Conservation (phyloP, 2,113 vertebrate species). For the Macquaria australasica region DNA sequence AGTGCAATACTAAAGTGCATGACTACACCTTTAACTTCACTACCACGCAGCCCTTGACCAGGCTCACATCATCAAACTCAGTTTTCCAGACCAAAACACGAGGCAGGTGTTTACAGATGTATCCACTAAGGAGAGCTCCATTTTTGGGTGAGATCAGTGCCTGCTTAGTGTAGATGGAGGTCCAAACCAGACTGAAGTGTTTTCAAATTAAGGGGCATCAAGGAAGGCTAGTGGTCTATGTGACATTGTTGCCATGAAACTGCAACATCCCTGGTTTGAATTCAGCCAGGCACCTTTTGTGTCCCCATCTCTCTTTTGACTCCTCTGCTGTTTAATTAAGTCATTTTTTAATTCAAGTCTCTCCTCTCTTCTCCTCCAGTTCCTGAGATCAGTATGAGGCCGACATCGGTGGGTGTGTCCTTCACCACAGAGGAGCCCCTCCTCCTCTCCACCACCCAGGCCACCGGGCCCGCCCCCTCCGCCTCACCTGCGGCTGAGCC, state of each 20-base stretch:
- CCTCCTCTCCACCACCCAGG: slow-evolving; percentile 85
- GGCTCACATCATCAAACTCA: not conserved
- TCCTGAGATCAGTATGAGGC: slow-evolving; percentile 72
- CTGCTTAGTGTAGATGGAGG: not conserved
- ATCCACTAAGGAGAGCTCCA: not conserved
- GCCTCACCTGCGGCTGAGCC: slow-evolving; percentile 85
- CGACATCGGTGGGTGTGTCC: slow-evolving; percentile 69
- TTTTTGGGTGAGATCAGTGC: not conserved
- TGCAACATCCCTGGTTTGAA: not conserved
- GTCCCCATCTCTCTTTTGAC: not conserved
- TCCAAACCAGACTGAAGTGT: not conserved
- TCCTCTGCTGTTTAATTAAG: not conserved
- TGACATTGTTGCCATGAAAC: too few relatives aligned
- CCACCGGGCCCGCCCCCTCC: slow-evolving; percentile 83
- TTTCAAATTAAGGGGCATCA: slow-evolving; percentile 4
- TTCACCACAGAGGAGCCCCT: slow-evolving; percentile 83
- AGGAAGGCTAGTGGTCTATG: not conserved
- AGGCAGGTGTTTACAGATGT: not conserved
- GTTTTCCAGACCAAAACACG: not conserved
- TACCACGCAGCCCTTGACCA: not conserved
- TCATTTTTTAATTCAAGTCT: not conserved
- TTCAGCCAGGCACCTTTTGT: not conserved
- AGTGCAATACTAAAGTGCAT: not conserved
- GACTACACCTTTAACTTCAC: not conserved
- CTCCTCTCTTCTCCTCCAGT: slow-evolving; percentile 59